Conservation (phyloP, 2,888 invertebrate genomes). For the Drosophila niveifrons region DNA sequence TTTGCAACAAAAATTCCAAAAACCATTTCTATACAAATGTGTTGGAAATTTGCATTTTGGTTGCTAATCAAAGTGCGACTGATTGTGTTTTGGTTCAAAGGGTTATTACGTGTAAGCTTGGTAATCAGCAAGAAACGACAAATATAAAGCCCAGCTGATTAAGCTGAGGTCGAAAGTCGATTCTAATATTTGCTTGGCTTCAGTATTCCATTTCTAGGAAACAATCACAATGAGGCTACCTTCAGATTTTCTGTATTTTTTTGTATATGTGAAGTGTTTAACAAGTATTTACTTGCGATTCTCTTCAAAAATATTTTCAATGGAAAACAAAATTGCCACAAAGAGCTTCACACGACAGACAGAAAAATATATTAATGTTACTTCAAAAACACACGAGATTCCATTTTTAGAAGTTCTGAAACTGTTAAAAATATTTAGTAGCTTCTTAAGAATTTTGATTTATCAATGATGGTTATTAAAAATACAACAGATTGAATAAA, state of each 20-base stretch:
- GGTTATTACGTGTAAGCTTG: constrained; percentile 33
- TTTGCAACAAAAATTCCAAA: constrained; percentile 20
- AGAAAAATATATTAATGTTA: not conserved
- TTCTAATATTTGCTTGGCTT: not conserved
- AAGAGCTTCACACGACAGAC: not conserved
- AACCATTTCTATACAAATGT: constrained; percentile 37
- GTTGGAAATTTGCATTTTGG: constrained; percentile 61
- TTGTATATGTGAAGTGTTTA: not conserved
- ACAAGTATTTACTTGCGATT: not conserved
- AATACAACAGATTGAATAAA: too few relatives aligned
- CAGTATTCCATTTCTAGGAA: constrained; percentile 6
- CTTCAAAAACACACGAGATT: too few relatives aligned
- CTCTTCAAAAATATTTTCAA: not conserved
- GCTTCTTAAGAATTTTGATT: too few relatives aligned
- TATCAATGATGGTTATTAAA: too few relatives aligned
- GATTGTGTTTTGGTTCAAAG: constrained; percentile 43
- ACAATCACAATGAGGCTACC: constrained; percentile 1
- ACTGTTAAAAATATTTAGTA: too few relatives aligned
- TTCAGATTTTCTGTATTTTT: not conserved
- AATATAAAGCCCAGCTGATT: constrained; percentile 34
- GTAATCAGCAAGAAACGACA: constrained; percentile 19
- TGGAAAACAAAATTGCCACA: not conserved
- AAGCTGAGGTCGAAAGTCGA: constrained; percentile 8
- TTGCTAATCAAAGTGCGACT: constrained; percentile 29
- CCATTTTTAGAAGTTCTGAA: too few relatives aligned